These are phyloP conservation scores for Myotis vivesi DNA, from an alignment of 2,797 vertebrate species.

Conservation along the genomic window DNA sequence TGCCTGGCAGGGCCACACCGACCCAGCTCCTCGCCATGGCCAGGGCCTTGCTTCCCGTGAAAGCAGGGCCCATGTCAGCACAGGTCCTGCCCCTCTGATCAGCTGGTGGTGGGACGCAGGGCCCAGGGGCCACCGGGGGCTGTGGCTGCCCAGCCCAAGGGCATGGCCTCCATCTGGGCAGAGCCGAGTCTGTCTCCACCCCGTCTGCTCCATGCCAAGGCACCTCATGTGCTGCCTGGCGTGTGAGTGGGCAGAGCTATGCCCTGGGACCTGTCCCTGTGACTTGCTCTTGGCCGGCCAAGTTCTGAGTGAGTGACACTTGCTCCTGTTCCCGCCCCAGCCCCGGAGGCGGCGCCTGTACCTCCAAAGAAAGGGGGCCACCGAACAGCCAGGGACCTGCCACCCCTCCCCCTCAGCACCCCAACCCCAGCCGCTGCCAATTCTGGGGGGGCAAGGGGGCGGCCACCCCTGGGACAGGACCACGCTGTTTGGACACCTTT, in stretches of 20 bases:
- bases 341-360: neutral
- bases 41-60: fast-evolving
- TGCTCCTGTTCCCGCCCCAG: neutral
- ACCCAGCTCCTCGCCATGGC: neutral
- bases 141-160: neutral
- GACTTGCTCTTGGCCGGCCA: neutral
- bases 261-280: fast-evolving
- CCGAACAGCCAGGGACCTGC: neutral
- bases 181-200: neutral
- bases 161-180: neutral
- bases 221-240: neutral
- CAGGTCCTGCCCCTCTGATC: neutral
- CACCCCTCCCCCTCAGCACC: too few species aligned
- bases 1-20: neutral
- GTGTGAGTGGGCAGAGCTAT: fast-evolving
- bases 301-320: neutral
- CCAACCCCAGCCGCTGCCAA: too few species aligned
- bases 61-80: neutral
- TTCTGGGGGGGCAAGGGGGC: neutral
- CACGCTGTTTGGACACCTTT: fast-evolving
- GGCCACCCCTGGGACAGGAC: neutral
- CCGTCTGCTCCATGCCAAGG: fast-evolving
- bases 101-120: fast-evolving
- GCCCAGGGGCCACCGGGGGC: neutral
- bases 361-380: neutral